Evolutionary conservation across 2,888 invertebrate species (phyloP), one percentile per base, ranked within the genome.

Genomic region (Plutella xylostella): DNA sequence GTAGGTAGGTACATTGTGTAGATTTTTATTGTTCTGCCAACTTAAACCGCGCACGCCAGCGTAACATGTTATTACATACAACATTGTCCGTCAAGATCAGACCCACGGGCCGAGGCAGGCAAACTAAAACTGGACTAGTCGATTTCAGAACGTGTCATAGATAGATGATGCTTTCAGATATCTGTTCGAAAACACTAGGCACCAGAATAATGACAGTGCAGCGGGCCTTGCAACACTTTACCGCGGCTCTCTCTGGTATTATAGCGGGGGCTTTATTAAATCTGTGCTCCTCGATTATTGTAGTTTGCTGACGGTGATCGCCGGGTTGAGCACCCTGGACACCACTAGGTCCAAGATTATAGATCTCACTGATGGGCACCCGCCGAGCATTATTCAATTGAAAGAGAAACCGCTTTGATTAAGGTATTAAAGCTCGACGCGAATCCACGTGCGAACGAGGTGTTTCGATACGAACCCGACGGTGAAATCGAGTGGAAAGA

Each of bases 141-240:
- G n/a, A n/a, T n/a, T n/a, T n/a, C n/a, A n/a, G n/a, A n/a, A n/a
- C n/a, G n/a, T n/a, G n/a, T n/a, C n/a, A n/a, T n/a, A n/a, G n/a
- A n/a, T n/a, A n/a, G 9, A 28, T n/a, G 11, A 17, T 7, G 22
- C 39, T 25, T 39, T 22, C 39, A 39, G 39, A 22, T 9, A 22
- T 15, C 17, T 22, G 1, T 22, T 17, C 25, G 22, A 39, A 39
- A 39, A 22, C 17, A 19, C 12, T n/a, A 21, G 39, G 60, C 67
- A 72, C 72, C 73, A 70, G 65, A 72, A 70, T 72, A 75, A 76
- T 71, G 67, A 74, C 66, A 63, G 62, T 59, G 67, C 66, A 63
- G 55, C 54, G 57, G 55, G 61, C 61, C 62, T 17, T 63, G 58
- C 60, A 66, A 75, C 73, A 76, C 76, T 77, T 75, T 72, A 70